A percentile compares a stretch with the other conserved stretches of the same genome.
phyloP scores from a whole-genome alignment of 2,113 vertebrate genomes.

The Hippoglossus stenolepis region DNA sequence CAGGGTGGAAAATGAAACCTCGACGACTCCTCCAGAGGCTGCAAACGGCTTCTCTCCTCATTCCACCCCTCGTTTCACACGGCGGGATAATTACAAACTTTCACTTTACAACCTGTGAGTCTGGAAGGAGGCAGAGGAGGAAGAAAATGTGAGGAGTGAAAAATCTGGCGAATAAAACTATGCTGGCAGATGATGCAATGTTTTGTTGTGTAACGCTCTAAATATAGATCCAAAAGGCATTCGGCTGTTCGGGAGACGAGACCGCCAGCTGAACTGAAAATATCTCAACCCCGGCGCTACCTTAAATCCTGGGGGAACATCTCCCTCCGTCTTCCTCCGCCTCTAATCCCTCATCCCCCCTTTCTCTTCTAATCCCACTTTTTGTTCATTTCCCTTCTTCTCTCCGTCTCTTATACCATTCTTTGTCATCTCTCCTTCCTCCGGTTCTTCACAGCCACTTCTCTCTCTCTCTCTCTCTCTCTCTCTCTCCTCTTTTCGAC shows the following conservation, averaged over 20 bases:
- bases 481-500: background rate
- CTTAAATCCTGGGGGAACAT: constrained; percentile 46
- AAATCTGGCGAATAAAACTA: constrained; percentile 27
- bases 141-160: background rate
- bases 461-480: background rate
- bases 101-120: background rate
- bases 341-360: constrained; percentile 18
- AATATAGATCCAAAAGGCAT: constrained; percentile 60
- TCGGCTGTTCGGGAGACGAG: constrained; percentile 52
- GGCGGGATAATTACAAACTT: too few relatives aligned
- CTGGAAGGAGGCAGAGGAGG: background rate
- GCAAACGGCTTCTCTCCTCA: too few relatives aligned
- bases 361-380: too few relatives aligned
- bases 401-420: too few relatives aligned
- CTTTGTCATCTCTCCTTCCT: too few relatives aligned
- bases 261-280: constrained; percentile 32
- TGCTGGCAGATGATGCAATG: constrained; percentile 59
- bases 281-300: constrained; percentile 30
- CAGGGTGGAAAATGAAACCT: too few relatives aligned
- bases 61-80: too few relatives aligned
- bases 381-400: too few relatives aligned
- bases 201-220: constrained; percentile 71
- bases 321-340: background rate
- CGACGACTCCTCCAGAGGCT: too few relatives aligned
- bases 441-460: background rate